These are phyloP conservation scores for Ditylenchus dipsaci DNA, from an alignment of 1,140 invertebrate genomes.

Conservation along the genomic window DNA sequence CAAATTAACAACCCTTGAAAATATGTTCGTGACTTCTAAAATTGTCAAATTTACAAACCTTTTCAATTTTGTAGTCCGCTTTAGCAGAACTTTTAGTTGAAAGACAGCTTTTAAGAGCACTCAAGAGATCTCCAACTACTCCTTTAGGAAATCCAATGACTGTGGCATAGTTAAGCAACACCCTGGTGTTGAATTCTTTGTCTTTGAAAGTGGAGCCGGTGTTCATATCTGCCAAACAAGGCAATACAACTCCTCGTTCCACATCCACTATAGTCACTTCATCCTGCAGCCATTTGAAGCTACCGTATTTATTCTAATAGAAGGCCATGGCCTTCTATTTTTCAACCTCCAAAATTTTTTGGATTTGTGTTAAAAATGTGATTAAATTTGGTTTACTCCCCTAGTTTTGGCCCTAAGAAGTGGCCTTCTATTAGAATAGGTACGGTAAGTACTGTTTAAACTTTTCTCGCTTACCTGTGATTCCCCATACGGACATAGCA, in stretches of 20 bases:
- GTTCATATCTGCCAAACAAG: constrained; percentile 14
- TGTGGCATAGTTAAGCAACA: constrained; percentile 32
- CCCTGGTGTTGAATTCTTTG: constrained; percentile 15
- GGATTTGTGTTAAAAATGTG: too few relatives aligned
- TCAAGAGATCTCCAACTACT: constrained; percentile 28
- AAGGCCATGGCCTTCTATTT: too few relatives aligned
- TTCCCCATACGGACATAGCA: constrained; percentile 8
- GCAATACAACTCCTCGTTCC: constrained; percentile 38
- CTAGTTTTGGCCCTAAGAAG: too few relatives aligned
- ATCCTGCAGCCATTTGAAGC: constrained; percentile 39
- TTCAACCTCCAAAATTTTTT: too few relatives aligned
- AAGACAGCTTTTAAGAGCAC: constrained; percentile 22
- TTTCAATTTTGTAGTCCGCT: constrained; percentile 41
- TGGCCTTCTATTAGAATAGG: too few relatives aligned
- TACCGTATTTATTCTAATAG: too few relatives aligned
- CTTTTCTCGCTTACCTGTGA: neutral
- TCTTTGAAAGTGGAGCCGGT: neutral
- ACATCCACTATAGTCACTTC: constrained; percentile 35
- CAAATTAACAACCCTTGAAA: too few relatives aligned
- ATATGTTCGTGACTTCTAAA: too few relatives aligned
- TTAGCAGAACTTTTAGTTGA: constrained; percentile 28
- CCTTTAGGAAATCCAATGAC: constrained; percentile 36
- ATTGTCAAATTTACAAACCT: constrained; percentile 19
- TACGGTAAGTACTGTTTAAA: too few relatives aligned
- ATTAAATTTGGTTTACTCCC: too few relatives aligned